A percentile compares a stretch with the other conserved stretches of the same genome.
These are phyloP conservation scores for Hydrotaea diabolus DNA, from an alignment of 2,888 invertebrate species.

Conservation along the genomic window DNA sequence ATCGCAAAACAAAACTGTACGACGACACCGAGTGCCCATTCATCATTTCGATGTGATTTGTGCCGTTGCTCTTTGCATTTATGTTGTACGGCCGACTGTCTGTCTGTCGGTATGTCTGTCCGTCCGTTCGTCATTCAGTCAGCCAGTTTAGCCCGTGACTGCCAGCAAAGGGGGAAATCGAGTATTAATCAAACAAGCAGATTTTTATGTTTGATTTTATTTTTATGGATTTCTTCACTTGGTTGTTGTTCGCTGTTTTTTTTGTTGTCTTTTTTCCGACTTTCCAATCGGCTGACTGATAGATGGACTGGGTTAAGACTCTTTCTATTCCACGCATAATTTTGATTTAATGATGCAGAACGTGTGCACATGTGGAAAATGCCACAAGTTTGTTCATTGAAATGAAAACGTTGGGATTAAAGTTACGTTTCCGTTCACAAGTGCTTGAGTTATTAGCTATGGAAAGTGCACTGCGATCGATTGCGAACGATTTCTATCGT, in stretches of 20 bases:
- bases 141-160: neutral
- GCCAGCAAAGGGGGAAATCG: slow-evolving; percentile 1
- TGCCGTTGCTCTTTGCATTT: slow-evolving; percentile 13
- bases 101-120: too few species aligned
- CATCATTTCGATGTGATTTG: slow-evolving; percentile 35
- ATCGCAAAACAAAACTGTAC: slow-evolving; percentile 22
- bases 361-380: slow-evolving; percentile 26
- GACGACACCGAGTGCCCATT: slow-evolving; percentile 12
- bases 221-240: neutral
- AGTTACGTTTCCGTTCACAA: slow-evolving; percentile 12
- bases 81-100: neutral
- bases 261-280: neutral
- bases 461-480: neutral
- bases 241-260: neutral
- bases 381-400: neutral
- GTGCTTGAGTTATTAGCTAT: slow-evolving; percentile 16
- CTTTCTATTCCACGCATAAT: slow-evolving; percentile 45
- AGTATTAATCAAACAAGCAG: slow-evolving; percentile 21
- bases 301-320: neutral
- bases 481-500: neutral
- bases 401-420: neutral
- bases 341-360: slow-evolving; percentile 53
- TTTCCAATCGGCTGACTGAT: neutral
- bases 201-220: slow-evolving; percentile 13
- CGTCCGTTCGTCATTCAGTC: neutral